phyloP scores from a whole-genome alignment of 92 coral and sea anemone genomes.

The Isaurus tuberculatus region DNA sequence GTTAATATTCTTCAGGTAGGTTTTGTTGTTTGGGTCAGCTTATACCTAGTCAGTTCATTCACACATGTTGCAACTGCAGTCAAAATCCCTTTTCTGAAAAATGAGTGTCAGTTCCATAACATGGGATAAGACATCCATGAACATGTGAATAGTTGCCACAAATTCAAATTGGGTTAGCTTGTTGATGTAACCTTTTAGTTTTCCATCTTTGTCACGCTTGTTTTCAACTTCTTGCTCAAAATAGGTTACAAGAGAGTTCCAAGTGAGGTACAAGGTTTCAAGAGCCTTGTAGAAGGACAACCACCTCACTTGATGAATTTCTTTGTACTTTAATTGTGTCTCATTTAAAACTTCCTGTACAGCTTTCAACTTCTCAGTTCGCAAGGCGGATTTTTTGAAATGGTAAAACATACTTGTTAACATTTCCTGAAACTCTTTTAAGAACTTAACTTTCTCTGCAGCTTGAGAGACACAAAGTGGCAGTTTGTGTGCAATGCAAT shows the following conservation, averaged over 20 bases:
- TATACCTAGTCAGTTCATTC: constrained; percentile 54
- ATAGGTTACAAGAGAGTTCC: constrained; percentile 38
- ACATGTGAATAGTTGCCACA: constrained; percentile 37
- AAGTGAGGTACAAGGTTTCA: constrained; percentile 35
- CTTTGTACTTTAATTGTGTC: constrained; percentile 35
- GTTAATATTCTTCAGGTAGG: neutral
- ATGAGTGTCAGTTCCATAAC: constrained; percentile 49
- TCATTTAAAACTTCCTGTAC: constrained; percentile 35
- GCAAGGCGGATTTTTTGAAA: constrained; percentile 18
- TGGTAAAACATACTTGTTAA: constrained; percentile 38
- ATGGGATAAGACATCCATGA: constrained; percentile 40
- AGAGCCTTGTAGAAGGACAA: constrained; percentile 54
- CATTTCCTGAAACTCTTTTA: constrained; percentile 23
- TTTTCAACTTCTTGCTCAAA: constrained; percentile 39
- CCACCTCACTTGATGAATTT: constrained; percentile 46
- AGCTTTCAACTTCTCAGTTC: constrained; percentile 15
- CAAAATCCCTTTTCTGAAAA: constrained; percentile 35
- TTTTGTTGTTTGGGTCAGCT: constrained; percentile 32
- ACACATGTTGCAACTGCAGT: constrained; percentile 18
- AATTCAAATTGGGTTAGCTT: constrained; percentile 46
- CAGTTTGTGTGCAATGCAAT: constrained; percentile 51
- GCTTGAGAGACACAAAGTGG: constrained; percentile 52
- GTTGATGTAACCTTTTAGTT: constrained; percentile 45
- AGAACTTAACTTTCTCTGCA: constrained; percentile 47
- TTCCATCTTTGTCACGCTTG: constrained; percentile 42